Percentiles rank a stretch among this genome's conserved stretches.
Evolutionary conservation across 2,797 vertebrate species (phyloP).

Genomic region (Hoplostethus atlanticus): DNA sequence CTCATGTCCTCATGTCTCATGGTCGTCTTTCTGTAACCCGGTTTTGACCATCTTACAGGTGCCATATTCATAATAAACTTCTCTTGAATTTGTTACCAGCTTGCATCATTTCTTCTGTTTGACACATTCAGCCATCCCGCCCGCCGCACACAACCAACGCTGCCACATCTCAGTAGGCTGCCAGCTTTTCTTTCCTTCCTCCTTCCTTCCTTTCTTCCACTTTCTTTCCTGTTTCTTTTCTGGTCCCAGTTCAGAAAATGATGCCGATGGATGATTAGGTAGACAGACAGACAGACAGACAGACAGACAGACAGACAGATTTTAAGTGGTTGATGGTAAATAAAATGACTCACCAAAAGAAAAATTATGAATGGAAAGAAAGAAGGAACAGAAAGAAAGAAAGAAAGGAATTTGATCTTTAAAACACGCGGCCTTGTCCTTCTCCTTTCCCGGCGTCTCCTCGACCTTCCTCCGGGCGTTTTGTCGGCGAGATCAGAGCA

Average conservation of each 20-base stretch:
- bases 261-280: too few relatives aligned
- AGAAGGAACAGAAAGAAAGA: background rate
- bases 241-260: background rate
- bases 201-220: slow-evolving; percentile 5
- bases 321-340: background rate
- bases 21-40: slow-evolving; percentile 98
- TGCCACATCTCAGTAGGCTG: slow-evolving; percentile 38
- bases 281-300: background rate
- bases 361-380: too few relatives aligned
- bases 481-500: slow-evolving; percentile 12
- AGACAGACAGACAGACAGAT: too few relatives aligned
- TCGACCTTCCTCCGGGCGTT: slow-evolving; percentile 12
- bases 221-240: slow-evolving; percentile 15
- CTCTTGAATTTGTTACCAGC: slow-evolving; percentile 98
- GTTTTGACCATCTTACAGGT: slow-evolving; percentile 98
- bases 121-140: slow-evolving; percentile 89
- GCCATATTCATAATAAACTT: slow-evolving; percentile 99
- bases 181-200: slow-evolving; percentile 22
- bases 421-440: too few relatives aligned
- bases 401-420: too few relatives aligned
- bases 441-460: background rate
- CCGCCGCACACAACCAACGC: background rate
- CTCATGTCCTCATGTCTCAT: slow-evolving; percentile 93
- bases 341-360: too few relatives aligned
- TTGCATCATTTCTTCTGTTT: slow-evolving; percentile 97